Conservation (phyloP, 2,888 invertebrate species). For the Eupsilia transversa region DNA sequence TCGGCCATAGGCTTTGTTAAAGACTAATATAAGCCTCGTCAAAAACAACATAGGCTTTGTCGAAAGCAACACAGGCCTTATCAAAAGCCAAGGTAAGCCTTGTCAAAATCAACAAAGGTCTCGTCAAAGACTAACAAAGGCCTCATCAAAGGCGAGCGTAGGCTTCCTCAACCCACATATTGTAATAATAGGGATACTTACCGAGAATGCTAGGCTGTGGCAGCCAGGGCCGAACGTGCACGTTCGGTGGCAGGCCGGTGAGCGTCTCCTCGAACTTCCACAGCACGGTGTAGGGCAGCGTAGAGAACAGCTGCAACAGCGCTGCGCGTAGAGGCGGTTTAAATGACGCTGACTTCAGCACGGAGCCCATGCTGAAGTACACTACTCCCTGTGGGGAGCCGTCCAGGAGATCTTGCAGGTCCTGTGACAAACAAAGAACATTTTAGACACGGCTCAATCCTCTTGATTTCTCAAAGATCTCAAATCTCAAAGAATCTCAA, state of each 20-base stretch:
- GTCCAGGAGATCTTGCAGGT: slow-evolving; percentile 80
- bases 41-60: neutral
- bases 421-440: slow-evolving; percentile 67
- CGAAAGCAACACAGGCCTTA: neutral
- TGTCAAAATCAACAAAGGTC: neutral
- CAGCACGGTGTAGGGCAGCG: slow-evolving; percentile 82
- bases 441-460: too few species aligned
- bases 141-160: neutral
- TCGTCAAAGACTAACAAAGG: neutral
- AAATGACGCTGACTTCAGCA: slow-evolving; percentile 73
- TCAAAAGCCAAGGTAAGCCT: neutral
- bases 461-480: too few species aligned
- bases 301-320: slow-evolving; percentile 71
- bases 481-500: neutral
- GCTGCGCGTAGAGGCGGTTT: slow-evolving; percentile 67
- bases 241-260: slow-evolving; percentile 79
- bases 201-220: slow-evolving; percentile 89
- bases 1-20: neutral
- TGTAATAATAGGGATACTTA: slow-evolving; percentile 57
- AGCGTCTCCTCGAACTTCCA: slow-evolving; percentile 88
- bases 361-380: slow-evolving; percentile 85
- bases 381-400: slow-evolving; percentile 77
- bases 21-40: neutral
- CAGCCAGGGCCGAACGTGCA: slow-evolving; percentile 87
- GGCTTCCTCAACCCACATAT: too few species aligned